Evolutionary conservation across 1,140 invertebrate species (phyloP).

Genomic region (Mycetomoellerius zeteki): DNA sequence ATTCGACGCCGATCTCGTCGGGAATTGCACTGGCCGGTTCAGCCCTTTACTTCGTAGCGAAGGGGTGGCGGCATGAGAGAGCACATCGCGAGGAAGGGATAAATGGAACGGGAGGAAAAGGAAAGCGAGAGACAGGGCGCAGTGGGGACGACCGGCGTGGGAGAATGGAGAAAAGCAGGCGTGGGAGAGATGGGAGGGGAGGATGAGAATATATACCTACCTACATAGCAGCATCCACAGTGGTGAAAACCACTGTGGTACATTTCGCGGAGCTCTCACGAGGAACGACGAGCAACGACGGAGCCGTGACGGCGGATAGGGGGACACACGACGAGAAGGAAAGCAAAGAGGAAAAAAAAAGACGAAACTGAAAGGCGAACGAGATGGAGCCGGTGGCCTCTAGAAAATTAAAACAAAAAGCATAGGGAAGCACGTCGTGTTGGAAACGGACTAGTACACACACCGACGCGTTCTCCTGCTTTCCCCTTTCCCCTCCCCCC

Average conservation of each 20-base stretch:
- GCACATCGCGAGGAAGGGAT: slow-evolving; percentile 59
- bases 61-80: slow-evolving; percentile 71
- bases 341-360: slow-evolving; percentile 5
- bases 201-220: slow-evolving; percentile 64
- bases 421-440: slow-evolving; percentile 68
- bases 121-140: slow-evolving; percentile 37
- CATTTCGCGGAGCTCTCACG: slow-evolving; percentile 72
- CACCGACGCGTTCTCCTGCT: slow-evolving; percentile 39
- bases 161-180: slow-evolving; percentile 2
- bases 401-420: slow-evolving; percentile 78
- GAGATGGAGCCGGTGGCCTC: slow-evolving; percentile 62
- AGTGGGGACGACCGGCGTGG: slow-evolving; percentile 22
- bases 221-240: slow-evolving; percentile 67
- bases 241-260: slow-evolving; percentile 76
- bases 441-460: slow-evolving; percentile 70
- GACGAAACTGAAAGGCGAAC: background rate
- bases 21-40: slow-evolving; percentile 77
- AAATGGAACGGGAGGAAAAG: slow-evolving; percentile 51
- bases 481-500: background rate
- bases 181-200: slow-evolving; percentile 15
- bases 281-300: slow-evolving; percentile 50
- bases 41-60: slow-evolving; percentile 73
- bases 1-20: slow-evolving; percentile 74
- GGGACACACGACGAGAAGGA: background rate
- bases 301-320: slow-evolving; percentile 31